phyloP scores from a whole-genome alignment of 2,113 vertebrate species.

The Condylura cristata region DNA sequence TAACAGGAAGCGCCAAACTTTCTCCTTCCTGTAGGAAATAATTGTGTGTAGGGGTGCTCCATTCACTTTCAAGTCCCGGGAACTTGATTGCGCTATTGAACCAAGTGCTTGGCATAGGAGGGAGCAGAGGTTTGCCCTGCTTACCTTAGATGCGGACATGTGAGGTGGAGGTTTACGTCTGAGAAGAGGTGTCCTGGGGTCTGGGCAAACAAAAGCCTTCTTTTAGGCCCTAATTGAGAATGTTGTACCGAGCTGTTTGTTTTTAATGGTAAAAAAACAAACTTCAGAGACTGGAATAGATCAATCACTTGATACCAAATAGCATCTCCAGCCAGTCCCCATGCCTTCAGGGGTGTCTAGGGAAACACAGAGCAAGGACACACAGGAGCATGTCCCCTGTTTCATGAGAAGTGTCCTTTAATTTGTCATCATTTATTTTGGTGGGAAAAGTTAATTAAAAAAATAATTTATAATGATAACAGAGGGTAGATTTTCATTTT shows the following conservation, averaged over 20 bases:
- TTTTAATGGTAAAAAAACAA: slow-evolving; percentile 28
- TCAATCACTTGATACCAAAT: not conserved
- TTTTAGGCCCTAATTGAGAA: slow-evolving; percentile 21
- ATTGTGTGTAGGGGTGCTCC: not conserved
- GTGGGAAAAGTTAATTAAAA: not conserved
- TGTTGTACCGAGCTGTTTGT: slow-evolving; percentile 40
- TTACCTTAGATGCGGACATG: too few relatives aligned
- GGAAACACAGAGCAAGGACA: not conserved
- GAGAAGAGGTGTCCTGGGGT: not conserved
- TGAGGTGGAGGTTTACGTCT: not conserved
- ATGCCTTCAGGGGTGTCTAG: not conserved
- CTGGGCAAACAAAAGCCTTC: slow-evolving; percentile 43
- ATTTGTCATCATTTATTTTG: not conserved
- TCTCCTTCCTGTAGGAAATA: not conserved
- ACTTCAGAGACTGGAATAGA: not conserved
- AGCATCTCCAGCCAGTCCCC: not conserved
- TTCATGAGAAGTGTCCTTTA: not conserved
- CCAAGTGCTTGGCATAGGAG: not conserved
- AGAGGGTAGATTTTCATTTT: slow-evolving; percentile 5
- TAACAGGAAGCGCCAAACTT: not conserved
- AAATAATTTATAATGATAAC: not conserved
- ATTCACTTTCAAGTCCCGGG: not conserved
- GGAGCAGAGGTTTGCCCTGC: not conserved
- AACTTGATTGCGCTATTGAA: not conserved
- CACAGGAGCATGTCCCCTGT: not conserved